A percentile compares a stretch with the other conserved stretches of the same genome.
Evolutionary conservation across 2,797 vertebrate genomes (phyloP).

Genomic region (Danio jaintianensis): DNA sequence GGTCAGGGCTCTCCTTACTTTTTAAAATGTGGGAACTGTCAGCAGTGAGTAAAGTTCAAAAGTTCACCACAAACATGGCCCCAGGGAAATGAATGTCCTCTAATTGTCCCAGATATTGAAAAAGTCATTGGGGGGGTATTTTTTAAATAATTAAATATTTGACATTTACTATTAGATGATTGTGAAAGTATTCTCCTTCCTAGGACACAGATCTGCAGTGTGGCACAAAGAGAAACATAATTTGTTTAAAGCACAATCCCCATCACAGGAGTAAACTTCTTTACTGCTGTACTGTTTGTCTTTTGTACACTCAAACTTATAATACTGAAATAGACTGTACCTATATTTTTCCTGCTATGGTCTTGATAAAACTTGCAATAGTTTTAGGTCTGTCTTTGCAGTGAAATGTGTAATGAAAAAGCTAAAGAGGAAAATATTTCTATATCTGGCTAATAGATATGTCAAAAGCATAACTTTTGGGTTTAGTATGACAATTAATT

Average conservation of each 20-base stretch:
- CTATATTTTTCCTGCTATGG: not conserved
- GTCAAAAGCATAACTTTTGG: not conserved
- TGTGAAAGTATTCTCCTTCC: not conserved
- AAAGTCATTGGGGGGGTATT: not conserved
- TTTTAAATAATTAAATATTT: not conserved
- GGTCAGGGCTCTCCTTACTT: constrained; percentile 54
- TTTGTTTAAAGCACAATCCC: not conserved
- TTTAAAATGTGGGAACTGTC: constrained; percentile 63
- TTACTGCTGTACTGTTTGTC: not conserved
- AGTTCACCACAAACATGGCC: not conserved
- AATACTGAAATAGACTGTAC: not conserved
- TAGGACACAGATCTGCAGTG: not conserved
- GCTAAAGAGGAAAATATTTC: constrained; percentile 6
- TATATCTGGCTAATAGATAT: not conserved
- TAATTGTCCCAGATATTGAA: not conserved
- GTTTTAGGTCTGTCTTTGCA: not conserved
- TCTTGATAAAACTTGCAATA: not conserved
- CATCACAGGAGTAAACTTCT: constrained; percentile 2
- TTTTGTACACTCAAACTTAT: constrained; percentile 11
- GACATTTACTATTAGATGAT: not conserved
- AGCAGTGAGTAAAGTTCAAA: constrained; percentile 24
- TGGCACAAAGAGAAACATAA: not conserved
- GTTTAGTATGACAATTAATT: not conserved
- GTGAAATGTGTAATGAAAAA: not conserved
- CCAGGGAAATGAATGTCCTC: not conserved